Base-by-base conservation (phyloP, 2,113 vertebrate genomes). In the Dissostichus mawsoni region DNA sequence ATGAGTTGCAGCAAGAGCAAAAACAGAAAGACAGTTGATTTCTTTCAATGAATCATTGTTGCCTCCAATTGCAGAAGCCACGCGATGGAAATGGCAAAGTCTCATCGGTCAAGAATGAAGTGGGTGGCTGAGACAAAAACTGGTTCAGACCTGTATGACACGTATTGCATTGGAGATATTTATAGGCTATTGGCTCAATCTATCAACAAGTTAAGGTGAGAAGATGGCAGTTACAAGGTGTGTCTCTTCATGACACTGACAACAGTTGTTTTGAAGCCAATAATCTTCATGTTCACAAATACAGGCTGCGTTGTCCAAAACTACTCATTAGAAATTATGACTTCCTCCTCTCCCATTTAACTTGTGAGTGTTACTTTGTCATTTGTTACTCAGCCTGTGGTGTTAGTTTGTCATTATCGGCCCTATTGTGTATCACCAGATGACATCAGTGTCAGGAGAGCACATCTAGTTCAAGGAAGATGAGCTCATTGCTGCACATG, bases 91-190 rank as follows among this genome's bases (percentile, higher is more conserved):
- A 71, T 48, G 68, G 20, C 65, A 44, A 5, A 50, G 76, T 69
- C 77, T 82, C 68, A 86, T 69, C 50, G 82, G 82, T 82, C 65
- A 80, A 68, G 80, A 86, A 84, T 85, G 76, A 69, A 57, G 88
- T 87, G 84, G 78, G 82, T 4, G 80, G 81, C 14, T 68, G 20
- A 84, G 84, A 67, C 67, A 86, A 75, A 81, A 8, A 33, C 76
- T 50, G 13, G 33, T 61, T 48, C n/a, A 57, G 36, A 33, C 61
- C 11, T 6, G 53, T 59, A 17, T n/a, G 65, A 55, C 56, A 78
- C 71, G 55, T 77, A 44, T 29, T 58, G 29, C 73, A 29, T 51
- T 61, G 0, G 1, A 44, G 4, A 63, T 23, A 9, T 69, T 80
- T 44, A 69, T 29, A 12, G 44, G 50, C n/a, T 6, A 50, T 71